phyloP scores from a whole-genome alignment of 2,888 invertebrate species.

The Tenthredo mesomela region DNA sequence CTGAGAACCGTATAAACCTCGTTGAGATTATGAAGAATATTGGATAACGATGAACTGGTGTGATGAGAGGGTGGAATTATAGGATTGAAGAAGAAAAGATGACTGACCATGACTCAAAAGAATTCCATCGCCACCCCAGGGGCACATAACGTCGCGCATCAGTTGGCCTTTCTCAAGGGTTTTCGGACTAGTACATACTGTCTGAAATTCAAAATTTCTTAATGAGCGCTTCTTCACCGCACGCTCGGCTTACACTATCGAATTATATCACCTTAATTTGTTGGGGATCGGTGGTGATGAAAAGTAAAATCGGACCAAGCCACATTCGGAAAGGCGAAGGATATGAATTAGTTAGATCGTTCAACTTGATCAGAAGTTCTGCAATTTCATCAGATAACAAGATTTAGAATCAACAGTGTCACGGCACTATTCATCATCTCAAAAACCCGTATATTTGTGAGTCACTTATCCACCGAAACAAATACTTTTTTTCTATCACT shows the following conservation, averaged over 20 bases:
- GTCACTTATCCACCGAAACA: too few species aligned
- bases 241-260: background rate
- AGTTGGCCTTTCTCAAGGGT: background rate
- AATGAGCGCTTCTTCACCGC: background rate
- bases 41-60: too few species aligned
- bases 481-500: background rate
- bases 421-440: background rate
- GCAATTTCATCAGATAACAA: background rate
- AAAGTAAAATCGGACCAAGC: slow-evolving; percentile 61
- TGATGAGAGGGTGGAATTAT: too few species aligned
- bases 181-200: background rate
- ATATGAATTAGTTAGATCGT: slow-evolving; percentile 58
- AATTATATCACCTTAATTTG: slow-evolving; percentile 62
- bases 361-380: slow-evolving; percentile 62
- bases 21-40: too few species aligned
- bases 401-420: too few species aligned
- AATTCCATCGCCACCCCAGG: slow-evolving; percentile 59
- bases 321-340: slow-evolving; percentile 64
- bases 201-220: background rate
- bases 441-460: too few species aligned
- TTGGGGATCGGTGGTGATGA: slow-evolving; percentile 62
- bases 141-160: background rate
- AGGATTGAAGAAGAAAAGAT: background rate
- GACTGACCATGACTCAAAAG: slow-evolving; percentile 65
- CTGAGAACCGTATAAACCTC: slow-evolving; percentile 67